Evolutionary conservation across 2,113 vertebrate species (phyloP), one percentile per base, ranked within the genome.

Genomic region (Takifugu bimaculatus): DNA sequence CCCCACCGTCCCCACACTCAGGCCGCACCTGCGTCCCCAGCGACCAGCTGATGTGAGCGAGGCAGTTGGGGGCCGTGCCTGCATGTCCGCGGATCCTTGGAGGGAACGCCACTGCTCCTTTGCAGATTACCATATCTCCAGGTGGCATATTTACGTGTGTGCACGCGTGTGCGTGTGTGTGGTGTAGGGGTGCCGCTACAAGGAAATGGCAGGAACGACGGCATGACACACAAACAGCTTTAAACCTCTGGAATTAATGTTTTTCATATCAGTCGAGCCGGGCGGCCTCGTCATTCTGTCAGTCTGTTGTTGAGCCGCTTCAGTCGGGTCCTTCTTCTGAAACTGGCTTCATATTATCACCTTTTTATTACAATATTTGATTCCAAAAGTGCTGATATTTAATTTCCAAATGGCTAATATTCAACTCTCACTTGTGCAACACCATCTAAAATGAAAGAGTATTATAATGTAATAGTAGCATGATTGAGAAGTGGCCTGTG

Each of bases 41-140:
- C 44, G 51, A 60, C 61, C 69, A 59, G 68, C 68, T 50, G 68
- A 70, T 66, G 55, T 73, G 51, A 72, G 60, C 63, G 61, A 78
- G 65, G 66, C 42, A 74, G 69, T 77, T 72, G 60, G 55, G 67
- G 67, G 51, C 57, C 75, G 68, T 75, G 66, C 83, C 77, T 79
- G 80, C 83, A 86, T 87, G 85, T 81, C 71, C 26, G 45, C 3
- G 69, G 67, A 77, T 82, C 76, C 74, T 74, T 78, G 65, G 57
- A 81, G 58, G 60, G 35, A 77, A 80, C 71, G 27, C 6, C 52
- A 57, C 66, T 68, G 26, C 64, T 73, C 71, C 47, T 74, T 70
- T 70, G 66, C 68, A 74, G 67, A 79, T 57, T 51, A 61, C 75
- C 71, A 67, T 71, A 60, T 72, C 81, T 74, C 61, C 72, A 74